phyloP scores from a whole-genome alignment of 35 echinoderm and acorn worm species.

The Ophiothrix spiculata region DNA sequence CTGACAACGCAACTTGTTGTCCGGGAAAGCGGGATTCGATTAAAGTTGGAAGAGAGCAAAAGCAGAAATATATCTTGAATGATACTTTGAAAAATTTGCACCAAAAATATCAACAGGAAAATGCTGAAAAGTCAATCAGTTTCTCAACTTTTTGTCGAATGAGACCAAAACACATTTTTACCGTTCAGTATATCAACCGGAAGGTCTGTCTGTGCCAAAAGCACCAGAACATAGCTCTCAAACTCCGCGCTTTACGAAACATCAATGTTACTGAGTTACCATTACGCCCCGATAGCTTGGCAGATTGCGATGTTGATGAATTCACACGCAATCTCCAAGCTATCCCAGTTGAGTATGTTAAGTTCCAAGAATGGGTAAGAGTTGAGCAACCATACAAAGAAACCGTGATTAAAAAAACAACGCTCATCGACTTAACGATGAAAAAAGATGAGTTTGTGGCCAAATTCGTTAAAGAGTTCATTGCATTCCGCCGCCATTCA shows the following conservation, averaged over 20 bases:
- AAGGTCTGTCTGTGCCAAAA: not conserved
- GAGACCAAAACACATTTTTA: not conserved
- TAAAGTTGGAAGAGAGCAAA: not conserved
- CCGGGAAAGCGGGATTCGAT: not conserved
- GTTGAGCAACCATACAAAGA: not conserved
- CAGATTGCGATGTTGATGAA: no score
- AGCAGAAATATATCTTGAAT: not conserved
- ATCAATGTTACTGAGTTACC: not conserved
- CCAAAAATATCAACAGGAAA: not conserved
- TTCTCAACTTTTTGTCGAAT: not conserved
- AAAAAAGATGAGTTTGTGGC: not conserved
- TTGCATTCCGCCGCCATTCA: not conserved
- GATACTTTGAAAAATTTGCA: not conserved
- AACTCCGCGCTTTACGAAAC: not conserved
- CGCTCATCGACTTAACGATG: not conserved
- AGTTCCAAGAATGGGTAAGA: not conserved
- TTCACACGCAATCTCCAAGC: no score
- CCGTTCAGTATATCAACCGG: not conserved
- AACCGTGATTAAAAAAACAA: not conserved
- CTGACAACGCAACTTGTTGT: not conserved
- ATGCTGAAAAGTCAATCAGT: not conserved
- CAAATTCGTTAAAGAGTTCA: not conserved
- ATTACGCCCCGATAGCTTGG: not conserved
- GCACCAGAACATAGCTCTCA: not conserved
- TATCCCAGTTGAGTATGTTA: no score